phyloP scores from a whole-genome alignment of 1,140 invertebrate species.

The Belonocnema kinseyi region DNA sequence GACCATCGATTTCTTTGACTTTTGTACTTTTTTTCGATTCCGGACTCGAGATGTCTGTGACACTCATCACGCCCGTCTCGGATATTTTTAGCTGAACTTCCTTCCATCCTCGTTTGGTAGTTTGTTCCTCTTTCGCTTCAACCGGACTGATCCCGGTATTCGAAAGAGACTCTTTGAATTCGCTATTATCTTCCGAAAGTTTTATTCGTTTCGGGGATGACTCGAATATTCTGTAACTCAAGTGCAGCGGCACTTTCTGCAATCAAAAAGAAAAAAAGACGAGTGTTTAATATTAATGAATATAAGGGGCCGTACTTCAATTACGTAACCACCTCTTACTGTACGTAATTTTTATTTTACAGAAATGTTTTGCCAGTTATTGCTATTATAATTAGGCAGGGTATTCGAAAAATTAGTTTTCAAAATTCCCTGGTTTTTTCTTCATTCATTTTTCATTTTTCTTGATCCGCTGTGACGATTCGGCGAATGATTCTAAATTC shows the following conservation, averaged over 20 bases:
- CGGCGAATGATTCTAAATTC: no score
- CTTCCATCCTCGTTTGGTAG: slow-evolving; percentile 77
- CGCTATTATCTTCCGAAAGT: slow-evolving; percentile 70
- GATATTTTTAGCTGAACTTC: slow-evolving; percentile 83
- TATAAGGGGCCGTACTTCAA: no score
- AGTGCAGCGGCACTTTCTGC: slow-evolving; percentile 79
- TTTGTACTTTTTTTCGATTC: slow-evolving; percentile 64
- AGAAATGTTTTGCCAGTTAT: no score
- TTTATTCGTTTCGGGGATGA: slow-evolving; percentile 75
- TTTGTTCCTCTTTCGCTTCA: slow-evolving; percentile 59
- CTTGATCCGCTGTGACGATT: no score
- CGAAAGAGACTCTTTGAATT: slow-evolving; percentile 66
- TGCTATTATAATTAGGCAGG: no score
- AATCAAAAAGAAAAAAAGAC: slow-evolving; percentile 53
- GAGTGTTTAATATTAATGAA: no score
- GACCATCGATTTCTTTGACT: slow-evolving; percentile 60
- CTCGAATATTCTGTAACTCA: slow-evolving; percentile 81
- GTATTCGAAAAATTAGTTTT: no score
- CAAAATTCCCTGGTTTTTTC: no score
- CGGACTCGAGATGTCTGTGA: slow-evolving; percentile 75
- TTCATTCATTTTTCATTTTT: no score
- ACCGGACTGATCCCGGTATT: slow-evolving; percentile 64
- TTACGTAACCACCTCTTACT: no score
- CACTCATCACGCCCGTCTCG: slow-evolving; percentile 83
- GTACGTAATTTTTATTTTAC: no score